Evolutionary conservation across 2,797 vertebrate species (phyloP).

Genomic region (Scarus forsteni): DNA sequence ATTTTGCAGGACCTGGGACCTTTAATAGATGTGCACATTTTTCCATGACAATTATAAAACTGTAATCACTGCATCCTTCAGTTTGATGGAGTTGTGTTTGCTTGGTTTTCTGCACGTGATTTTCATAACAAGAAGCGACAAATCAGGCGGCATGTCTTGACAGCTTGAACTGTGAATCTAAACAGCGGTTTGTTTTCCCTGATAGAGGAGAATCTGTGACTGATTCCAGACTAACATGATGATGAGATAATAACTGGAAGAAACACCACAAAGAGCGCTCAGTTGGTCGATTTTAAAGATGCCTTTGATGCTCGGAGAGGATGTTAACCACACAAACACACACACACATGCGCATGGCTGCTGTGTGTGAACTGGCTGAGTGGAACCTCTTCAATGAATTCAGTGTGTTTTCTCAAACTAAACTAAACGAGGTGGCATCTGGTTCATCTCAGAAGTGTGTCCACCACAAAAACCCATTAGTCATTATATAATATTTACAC

Average conservation of each 20-base stretch:
- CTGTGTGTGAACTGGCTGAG: slow-evolving; percentile 22
- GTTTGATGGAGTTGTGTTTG: not conserved
- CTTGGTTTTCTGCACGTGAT: not conserved
- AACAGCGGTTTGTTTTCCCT: not conserved
- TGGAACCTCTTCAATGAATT: slow-evolving; percentile 54
- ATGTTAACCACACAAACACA: slow-evolving; percentile 27
- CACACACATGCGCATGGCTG: slow-evolving; percentile 9
- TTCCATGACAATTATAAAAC: no score
- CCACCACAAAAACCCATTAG: slow-evolving; percentile 47
- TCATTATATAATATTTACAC: slow-evolving; percentile 69
- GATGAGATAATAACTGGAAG: slow-evolving; percentile 22
- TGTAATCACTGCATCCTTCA: no score
- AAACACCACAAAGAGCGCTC: slow-evolving; percentile 26
- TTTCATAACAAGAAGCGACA: not conserved
- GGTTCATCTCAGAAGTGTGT: slow-evolving; percentile 63
- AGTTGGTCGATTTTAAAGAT: slow-evolving; percentile 26
- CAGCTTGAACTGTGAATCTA: not conserved
- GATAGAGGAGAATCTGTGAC: not conserved
- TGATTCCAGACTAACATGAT: slow-evolving; percentile 3
- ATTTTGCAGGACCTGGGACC: no score
- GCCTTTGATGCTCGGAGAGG: slow-evolving; percentile 17
- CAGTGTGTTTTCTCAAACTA: slow-evolving; percentile 53
- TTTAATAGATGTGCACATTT: no score
- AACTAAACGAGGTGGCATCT: slow-evolving; percentile 60
- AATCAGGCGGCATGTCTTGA: not conserved